These are phyloP conservation scores for Acleris sparsana DNA, from an alignment of 2,888 invertebrate species.

Conservation along the genomic window DNA sequence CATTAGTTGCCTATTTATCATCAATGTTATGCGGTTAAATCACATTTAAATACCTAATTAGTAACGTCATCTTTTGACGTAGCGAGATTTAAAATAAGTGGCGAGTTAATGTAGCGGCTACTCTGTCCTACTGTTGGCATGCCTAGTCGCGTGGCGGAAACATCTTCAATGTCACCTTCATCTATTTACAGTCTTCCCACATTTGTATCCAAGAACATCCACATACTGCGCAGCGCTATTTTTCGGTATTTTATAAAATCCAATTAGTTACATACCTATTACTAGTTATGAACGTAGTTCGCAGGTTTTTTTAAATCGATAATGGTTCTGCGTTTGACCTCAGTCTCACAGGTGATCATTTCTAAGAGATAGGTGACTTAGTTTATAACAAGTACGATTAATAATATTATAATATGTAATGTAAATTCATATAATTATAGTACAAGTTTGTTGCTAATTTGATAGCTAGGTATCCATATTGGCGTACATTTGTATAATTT, in stretches of 20 bases:
- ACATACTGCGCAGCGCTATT: slow-evolving; percentile 20
- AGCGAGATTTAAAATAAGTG: slow-evolving; percentile 14
- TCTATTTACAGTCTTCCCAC: slow-evolving; percentile 60
- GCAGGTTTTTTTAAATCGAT: no score
- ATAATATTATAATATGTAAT: no score
- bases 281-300: not conserved
- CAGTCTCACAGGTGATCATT: no score
- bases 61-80: slow-evolving; percentile 9
- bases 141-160: slow-evolving; percentile 61
- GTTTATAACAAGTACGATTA: no score
- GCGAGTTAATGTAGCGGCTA: slow-evolving; percentile 23
- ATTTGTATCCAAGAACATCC: slow-evolving; percentile 36
- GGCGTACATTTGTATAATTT: no score
- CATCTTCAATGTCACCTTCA: slow-evolving; percentile 67
- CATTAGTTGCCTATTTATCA: not conserved
- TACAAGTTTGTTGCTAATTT: no score
- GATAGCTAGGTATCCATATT: no score
- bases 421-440: no score
- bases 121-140: slow-evolving; percentile 52
- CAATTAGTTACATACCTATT: not conserved
- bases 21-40: not conserved
- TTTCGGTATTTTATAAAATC: not conserved
- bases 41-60: slow-evolving; percentile 2
- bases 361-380: no score
- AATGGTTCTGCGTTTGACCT: no score